phyloP scores from a whole-genome alignment of 2,113 vertebrate species.

The Perccottus glenii region DNA sequence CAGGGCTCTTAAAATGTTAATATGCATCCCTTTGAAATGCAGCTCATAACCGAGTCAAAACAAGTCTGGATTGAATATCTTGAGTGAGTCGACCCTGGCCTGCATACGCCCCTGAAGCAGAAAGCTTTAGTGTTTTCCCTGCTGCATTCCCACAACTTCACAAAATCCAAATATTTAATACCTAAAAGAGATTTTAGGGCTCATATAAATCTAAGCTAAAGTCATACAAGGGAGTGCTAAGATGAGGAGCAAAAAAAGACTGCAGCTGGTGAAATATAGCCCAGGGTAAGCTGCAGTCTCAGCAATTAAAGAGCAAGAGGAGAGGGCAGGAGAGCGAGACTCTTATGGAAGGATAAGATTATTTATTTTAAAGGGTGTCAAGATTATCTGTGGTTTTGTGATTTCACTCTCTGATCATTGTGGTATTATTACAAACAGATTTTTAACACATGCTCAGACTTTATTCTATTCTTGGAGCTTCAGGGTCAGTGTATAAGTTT shows the following conservation, averaged over 20 bases:
- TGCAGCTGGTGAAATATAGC: constrained; percentile 26
- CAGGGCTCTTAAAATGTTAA: constrained; percentile 53
- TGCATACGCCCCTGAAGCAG: not conserved
- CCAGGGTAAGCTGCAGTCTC: constrained; percentile 31
- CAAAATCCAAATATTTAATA: too few relatives aligned
- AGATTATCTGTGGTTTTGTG: constrained; percentile 12
- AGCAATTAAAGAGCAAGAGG: constrained; percentile 26
- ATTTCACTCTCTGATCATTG: constrained; percentile 4
- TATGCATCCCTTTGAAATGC: constrained; percentile 23
- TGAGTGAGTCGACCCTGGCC: not conserved
- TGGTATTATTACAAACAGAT: constrained; percentile 25
- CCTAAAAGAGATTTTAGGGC: too few relatives aligned
- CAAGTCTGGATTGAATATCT: constrained; percentile 16
- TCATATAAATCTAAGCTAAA: not conserved
- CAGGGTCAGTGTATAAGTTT: constrained; percentile 14
- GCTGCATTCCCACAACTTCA: not conserved
- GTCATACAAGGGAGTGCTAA: not conserved
- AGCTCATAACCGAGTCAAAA: constrained; percentile 27
- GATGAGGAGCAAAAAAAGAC: not conserved
- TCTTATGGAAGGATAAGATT: not conserved
- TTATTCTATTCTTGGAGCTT: constrained; percentile 27
- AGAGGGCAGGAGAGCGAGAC: not conserved
- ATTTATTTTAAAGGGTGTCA: constrained; percentile 3
- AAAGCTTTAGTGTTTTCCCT: too few relatives aligned
- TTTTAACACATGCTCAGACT: constrained; percentile 18